Base-by-base conservation (phyloP, 2,113 vertebrate species). In the Burhinus bistriatus region DNA sequence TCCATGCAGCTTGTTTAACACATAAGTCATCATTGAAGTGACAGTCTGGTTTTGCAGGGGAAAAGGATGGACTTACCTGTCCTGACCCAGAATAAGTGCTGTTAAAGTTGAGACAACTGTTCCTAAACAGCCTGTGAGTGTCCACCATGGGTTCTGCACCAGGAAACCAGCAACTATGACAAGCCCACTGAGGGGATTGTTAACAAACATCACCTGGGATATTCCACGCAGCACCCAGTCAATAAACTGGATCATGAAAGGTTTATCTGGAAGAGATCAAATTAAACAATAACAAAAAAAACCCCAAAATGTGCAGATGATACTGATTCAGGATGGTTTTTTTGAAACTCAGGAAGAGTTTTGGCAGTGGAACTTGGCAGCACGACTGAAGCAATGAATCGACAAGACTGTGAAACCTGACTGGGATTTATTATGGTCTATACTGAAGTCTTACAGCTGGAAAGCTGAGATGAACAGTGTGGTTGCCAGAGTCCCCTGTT, bases 131-230 rank as follows among this genome's bases (percentile, higher is more conserved):
- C 99, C 99, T 1, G 99, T 99, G 76, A 99, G 98, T 13, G 99
- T 99, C 99, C 99, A 99, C 99, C 99, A 99, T 2, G 98, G 99
- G 91, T 99, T 99, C 97, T 99, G 99, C 55, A 99, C 83, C 36
- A 99, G 98, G 89, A 99, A 99, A 40, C 99, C 99, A 0, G 93
- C 95, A 36, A 99, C 78, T 29, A 99, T 98, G 23, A 99, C 94
- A 34, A 99, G 87, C 8, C 99, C 99, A 8, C 99, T 99, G 59
- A 99, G 96, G 14, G 99, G 99, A 66, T 99, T 99, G 98, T 99
- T 99, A 86, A 99, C 99, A 71, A 99, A 99, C 99, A 99, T 99
- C 96, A 99, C 99, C 95, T 99, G 99, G 36, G 99, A 99, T 4
- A 98, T 98, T 22, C 99, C 99, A 38, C 99, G 99, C 81, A 99